phyloP scores from a whole-genome alignment of 2,113 vertebrate genomes.

The Dasyprocta punctata region DNA sequence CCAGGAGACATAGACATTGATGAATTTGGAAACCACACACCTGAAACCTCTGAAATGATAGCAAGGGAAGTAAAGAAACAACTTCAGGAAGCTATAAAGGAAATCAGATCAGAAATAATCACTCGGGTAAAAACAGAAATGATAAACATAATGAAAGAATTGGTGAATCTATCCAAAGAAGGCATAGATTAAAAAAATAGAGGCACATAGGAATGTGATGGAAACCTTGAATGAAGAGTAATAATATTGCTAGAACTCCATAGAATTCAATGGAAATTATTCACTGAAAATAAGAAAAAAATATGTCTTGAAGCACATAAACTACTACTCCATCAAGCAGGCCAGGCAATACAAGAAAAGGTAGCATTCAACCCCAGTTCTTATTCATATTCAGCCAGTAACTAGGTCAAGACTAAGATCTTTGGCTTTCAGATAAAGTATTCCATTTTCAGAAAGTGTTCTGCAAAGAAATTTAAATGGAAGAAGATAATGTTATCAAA shows the following conservation, averaged over 20 bases:
- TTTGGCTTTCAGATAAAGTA: constrained; percentile 68
- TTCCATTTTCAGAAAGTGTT: constrained; percentile 77
- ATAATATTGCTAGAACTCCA: neutral
- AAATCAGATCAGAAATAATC: no score
- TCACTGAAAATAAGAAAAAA: constrained; percentile 30
- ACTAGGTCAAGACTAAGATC: constrained; percentile 56
- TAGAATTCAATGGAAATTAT: constrained; percentile 22
- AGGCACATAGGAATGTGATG: no score
- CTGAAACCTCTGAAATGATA: no score
- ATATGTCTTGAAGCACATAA: constrained; percentile 30
- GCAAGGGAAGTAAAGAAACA: no score
- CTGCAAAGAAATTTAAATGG: constrained; percentile 76
- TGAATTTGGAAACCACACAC: no score
- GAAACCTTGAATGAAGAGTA: neutral
- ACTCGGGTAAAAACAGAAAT: no score
- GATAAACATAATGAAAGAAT: no score
- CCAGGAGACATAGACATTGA: no score
- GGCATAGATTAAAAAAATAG: no score
- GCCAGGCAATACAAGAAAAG: constrained; percentile 32
- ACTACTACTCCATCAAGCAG: constrained; percentile 55
- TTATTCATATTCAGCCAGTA: constrained; percentile 70
- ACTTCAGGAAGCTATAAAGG: no score
- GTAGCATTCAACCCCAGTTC: neutral
- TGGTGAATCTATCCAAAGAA: no score
- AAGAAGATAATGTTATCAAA: constrained; percentile 68